Base-by-base conservation (phyloP, 1,140 invertebrate species). In the Cecropterus lyciades region DNA sequence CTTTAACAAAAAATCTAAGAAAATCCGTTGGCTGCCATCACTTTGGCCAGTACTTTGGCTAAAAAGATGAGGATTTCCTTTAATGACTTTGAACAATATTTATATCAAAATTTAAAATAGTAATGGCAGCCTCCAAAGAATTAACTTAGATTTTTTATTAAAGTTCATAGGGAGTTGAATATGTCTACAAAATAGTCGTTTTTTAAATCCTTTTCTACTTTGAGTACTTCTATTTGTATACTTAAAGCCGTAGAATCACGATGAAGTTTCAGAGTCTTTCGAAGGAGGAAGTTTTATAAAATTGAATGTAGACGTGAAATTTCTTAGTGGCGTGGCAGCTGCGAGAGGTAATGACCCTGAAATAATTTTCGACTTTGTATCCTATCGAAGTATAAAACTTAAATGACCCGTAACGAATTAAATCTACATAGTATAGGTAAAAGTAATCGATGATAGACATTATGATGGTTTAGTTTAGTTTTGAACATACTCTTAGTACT, bases 361-460 rank as follows among this genome's bases (percentile, higher is more conserved):
- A 75, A 72, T 78, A 78, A 78, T 78, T 69, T 73, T 68, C 68
- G 68, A 70, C n/a, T n/a, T n/a, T 65, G 67, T 70, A 67, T 70
- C 57, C 64, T 69, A 78, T 73, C 57, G 70, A 70, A 78, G 66
- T 78, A 67, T 69, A 67, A 65, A 59, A 65, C 49, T 68, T 45
- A 72, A 78, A 78, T 75, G 75, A 72, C 65, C 67, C 72, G 75
- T 71, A 69, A 75, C 16, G 60, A 68, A 62, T 62, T n/a, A n/a
- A n/a, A 46, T 59, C 40, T 14, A 14, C 20, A 24, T 57, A 45
- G 40, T 57, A 46, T 11, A 46, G 37, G 24, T 20, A 45, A 16
- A 14, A 52, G n/a, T 27, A 52, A 9, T 45, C 24, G 55, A 57
- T 57, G 55, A 46, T 30, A 45, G 55, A 40, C 33, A 57, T 57